Conservation (phyloP, 2,888 invertebrate species). For the Ellobium chinense region DNA sequence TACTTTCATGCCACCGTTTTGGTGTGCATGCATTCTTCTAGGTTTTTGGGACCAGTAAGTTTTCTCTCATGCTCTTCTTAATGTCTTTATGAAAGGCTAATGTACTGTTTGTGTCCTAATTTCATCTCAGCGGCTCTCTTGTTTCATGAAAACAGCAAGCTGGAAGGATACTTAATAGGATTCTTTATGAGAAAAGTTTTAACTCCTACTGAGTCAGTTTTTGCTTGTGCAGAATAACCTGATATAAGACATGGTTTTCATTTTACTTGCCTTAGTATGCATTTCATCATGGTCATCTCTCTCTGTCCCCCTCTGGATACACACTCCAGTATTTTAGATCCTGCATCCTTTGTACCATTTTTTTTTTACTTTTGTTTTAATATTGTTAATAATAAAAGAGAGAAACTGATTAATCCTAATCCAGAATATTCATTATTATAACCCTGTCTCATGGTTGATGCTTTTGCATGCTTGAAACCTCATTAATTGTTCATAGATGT, state of each 20-base stretch:
- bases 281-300: constrained; percentile 33
- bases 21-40: constrained; percentile 17
- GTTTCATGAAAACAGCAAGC: no score
- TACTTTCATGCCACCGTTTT: constrained; percentile 10
- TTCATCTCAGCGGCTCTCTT: not conserved
- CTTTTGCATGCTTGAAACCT: constrained; percentile 46
- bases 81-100: not conserved
- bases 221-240: not conserved
- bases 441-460: constrained; percentile 46
- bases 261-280: constrained; percentile 18
- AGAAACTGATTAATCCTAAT: constrained; percentile 31
- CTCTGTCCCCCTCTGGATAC: constrained; percentile 29
- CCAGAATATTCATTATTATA: constrained; percentile 31
- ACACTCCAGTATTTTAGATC: constrained; percentile 41
- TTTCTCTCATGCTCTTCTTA: not conserved
- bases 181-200: no score
- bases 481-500: constrained; percentile 45
- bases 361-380: constrained; percentile 24
- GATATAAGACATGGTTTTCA: constrained; percentile 7
- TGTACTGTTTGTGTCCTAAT: no score
- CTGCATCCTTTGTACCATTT: constrained; percentile 44
- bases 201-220: no score
- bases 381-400: constrained; percentile 16
- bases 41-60: constrained; percentile 13
- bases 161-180: no score